Evolutionary conservation across 2,113 vertebrate species (phyloP).

Genomic region (Stegastes partitus): DNA sequence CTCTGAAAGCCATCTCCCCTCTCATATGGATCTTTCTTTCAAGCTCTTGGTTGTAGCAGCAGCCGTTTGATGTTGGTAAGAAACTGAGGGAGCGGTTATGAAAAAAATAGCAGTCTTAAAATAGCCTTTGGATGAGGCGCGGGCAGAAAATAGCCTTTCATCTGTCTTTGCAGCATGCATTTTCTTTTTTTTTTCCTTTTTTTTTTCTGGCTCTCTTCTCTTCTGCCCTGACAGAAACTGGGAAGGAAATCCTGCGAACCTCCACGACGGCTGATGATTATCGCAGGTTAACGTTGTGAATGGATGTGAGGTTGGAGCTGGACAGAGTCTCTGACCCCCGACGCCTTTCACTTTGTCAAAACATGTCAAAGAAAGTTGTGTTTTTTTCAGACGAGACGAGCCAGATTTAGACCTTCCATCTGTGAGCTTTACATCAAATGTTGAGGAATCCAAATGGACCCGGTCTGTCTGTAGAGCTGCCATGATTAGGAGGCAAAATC

Average conservation of each 20-base stretch:
- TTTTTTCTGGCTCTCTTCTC: too few relatives aligned
- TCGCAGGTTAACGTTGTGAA: not conserved
- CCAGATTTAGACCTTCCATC: not conserved
- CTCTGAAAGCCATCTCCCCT: constrained; percentile 28
- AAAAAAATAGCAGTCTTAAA: constrained; percentile 67
- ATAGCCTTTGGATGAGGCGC: constrained; percentile 60
- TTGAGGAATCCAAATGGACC: not conserved
- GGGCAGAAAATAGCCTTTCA: constrained; percentile 69
- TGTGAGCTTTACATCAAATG: not conserved
- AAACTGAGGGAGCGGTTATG: constrained; percentile 53
- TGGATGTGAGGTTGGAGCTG: not conserved
- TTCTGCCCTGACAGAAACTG: not conserved
- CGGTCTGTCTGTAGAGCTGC: too few relatives aligned
- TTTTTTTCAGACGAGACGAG: too few relatives aligned
- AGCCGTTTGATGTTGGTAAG: constrained; percentile 65
- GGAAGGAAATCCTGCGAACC: constrained; percentile 20
- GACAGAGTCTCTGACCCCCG: not conserved
- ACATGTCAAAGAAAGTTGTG: not conserved
- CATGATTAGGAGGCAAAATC: too few relatives aligned
- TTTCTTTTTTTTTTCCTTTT: not conserved
- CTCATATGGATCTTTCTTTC: constrained; percentile 10
- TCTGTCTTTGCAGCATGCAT: constrained; percentile 25
- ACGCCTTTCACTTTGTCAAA: not conserved
- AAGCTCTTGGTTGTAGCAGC: constrained; percentile 13
- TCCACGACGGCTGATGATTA: not conserved